Conservation (phyloP, 64 coral and sea anemone species). For the Pocillopora damicornis region DNA sequence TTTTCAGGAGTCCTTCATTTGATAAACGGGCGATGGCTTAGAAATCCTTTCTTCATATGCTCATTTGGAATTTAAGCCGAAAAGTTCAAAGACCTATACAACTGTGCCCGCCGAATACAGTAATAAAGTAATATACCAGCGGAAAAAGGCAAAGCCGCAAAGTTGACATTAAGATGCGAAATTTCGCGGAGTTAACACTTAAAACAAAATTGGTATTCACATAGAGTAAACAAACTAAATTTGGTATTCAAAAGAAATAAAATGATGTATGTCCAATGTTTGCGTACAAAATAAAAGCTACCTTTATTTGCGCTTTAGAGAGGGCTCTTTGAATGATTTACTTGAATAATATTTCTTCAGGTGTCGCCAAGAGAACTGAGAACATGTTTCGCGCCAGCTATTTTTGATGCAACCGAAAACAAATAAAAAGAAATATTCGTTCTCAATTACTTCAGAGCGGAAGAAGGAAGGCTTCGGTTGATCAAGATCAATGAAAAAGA, state of each 20-base stretch:
- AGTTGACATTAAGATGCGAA: neutral
- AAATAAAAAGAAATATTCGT: neutral
- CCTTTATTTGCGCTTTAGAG: neutral
- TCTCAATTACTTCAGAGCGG: neutral
- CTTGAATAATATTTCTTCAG: neutral
- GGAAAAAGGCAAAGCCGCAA: neutral
- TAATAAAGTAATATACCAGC: neutral
- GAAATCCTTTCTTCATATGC: neutral
- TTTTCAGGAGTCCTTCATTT: neutral
- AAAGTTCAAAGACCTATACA: too few species aligned
- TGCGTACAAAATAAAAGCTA: neutral
- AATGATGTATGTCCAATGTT: neutral
- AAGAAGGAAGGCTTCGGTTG: neutral
- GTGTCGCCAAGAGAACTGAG: neutral
- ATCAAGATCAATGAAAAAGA: neutral
- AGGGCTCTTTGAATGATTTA: neutral
- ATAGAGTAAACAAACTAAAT: neutral
- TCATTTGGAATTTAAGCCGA: neutral
- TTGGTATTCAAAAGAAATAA: neutral
- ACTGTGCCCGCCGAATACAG: neutral
- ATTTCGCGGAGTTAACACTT: neutral
- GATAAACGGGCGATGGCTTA: neutral
- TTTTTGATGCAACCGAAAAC: neutral
- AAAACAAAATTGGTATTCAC: constrained; percentile 3
- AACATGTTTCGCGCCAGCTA: neutral